phyloP scores from a whole-genome alignment of 1,140 invertebrate species.

The Camponotus pennsylvanicus region DNA sequence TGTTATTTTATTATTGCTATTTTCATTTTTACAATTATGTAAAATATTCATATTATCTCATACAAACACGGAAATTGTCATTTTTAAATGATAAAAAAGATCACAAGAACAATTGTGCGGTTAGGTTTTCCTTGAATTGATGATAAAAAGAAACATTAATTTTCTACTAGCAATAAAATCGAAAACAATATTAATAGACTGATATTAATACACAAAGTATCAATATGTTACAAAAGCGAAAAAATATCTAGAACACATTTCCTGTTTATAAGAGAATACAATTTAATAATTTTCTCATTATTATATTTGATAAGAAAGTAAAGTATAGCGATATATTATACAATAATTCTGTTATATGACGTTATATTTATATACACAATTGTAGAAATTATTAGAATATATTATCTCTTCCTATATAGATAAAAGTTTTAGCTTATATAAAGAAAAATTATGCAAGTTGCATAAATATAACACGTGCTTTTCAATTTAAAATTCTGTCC shows the following conservation, averaged over 20 bases:
- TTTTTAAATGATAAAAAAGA: neutral
- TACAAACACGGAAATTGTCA: neutral
- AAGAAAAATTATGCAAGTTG: neutral
- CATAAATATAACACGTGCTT: neutral
- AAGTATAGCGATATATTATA: neutral
- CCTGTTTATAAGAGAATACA: neutral
- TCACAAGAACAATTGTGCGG: neutral
- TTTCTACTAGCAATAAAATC: neutral
- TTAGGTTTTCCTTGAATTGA: neutral
- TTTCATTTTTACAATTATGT: neutral
- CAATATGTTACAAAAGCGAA: neutral
- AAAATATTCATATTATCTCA: neutral
- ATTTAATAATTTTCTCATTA: neutral
- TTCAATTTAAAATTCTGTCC: neutral
- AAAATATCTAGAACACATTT: neutral
- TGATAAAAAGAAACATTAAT: conserved; percentile 6
- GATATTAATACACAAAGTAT: conserved; percentile 15
- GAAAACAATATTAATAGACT: neutral
- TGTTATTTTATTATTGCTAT: neutral
- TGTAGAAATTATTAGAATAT: neutral
- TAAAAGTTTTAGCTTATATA: neutral
- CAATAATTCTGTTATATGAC: neutral
- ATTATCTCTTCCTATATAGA: neutral
- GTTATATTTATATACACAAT: neutral
- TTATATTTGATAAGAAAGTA: neutral